phyloP scores from a whole-genome alignment of 2,113 vertebrate species.

The Chelonoidis abingdonii region DNA sequence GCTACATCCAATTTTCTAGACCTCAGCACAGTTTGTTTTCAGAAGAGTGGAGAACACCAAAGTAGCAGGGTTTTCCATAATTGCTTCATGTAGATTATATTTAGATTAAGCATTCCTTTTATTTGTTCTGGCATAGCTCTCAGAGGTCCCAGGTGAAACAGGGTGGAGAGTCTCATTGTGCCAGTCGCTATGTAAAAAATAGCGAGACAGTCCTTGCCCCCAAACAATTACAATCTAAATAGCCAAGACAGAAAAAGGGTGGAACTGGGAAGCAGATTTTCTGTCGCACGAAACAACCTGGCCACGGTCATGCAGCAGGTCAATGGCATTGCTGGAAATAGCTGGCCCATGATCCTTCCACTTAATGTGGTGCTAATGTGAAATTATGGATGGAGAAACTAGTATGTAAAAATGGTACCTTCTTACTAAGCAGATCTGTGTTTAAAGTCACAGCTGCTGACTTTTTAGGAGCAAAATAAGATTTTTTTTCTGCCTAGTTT shows the following conservation, averaged over 20 bases:
- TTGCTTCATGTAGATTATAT: background rate
- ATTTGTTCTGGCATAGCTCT: constrained; percentile 14
- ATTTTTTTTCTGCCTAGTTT: background rate
- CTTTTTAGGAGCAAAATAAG: background rate
- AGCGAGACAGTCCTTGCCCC: background rate
- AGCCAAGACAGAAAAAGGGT: background rate
- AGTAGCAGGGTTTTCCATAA: background rate
- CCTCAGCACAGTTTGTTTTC: background rate
- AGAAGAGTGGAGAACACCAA: background rate
- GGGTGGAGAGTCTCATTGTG: constrained; percentile 17
- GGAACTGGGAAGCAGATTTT: background rate
- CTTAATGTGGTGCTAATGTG: background rate
- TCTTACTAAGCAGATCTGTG: background rate
- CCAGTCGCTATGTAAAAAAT: constrained; percentile 22
- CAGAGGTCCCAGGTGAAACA: constrained; percentile 39
- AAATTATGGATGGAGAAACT: background rate
- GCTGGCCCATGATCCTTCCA: background rate
- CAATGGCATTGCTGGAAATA: background rate
- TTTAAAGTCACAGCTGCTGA: background rate
- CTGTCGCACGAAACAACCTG: background rate
- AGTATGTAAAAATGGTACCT: background rate
- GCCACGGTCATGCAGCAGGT: background rate
- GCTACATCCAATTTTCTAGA: background rate
- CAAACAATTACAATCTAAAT: background rate
- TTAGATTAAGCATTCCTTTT: constrained; percentile 3